Evolutionary conservation across 2,888 invertebrate species (phyloP), one percentile per base, ranked within the genome.

Genomic region (Drosophila heteroneura): DNA sequence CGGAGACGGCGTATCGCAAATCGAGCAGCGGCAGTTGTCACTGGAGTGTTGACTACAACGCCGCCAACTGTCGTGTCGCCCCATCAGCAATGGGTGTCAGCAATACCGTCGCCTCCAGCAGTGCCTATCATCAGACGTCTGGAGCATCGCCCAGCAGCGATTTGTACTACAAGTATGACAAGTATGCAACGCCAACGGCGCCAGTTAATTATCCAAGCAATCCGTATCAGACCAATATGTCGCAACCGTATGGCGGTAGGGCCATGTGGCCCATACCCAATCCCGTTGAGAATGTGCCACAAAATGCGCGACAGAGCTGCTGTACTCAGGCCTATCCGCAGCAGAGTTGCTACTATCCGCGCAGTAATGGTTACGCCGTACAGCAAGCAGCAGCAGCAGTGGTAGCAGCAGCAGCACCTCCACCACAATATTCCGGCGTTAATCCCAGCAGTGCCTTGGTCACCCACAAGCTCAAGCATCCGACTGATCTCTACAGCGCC

Each of bases 311-410:
- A 7, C 92, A 92, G 61, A 88, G 81, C 30, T 92, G 92, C 63
- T 92, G 91, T 74, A 75, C 87, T 0, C 92, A 92, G 66, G 70
- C 85, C 1, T 90, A 82, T 60, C 75, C 82, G 5, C 85, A 91
- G 62, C 92, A 91, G 67, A 91, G 71, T 52, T 92, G 92, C 60
- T 92, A 85, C 44, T 92, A 91, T 76, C 85, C 91, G 0, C 71
- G 76, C 49, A 75, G 56, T 64, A 87, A 76, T 65, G 79, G 78
- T 0, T 88, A 83, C 10, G 72, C n/a, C 2, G 57, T 39, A n/a
- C 57, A 57, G 28, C 57, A 57, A n/a, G n/a, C 57, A 14, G 39
- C 57, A 14, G 39, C 57, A 14, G 56, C 26, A 37, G 44, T 44
- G 44, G 44, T 12, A 26, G 16, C 35, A 35, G 7, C 56, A 39